phyloP scores from a whole-genome alignment of 2,113 vertebrate genomes.

The Fukomys damarensis region DNA sequence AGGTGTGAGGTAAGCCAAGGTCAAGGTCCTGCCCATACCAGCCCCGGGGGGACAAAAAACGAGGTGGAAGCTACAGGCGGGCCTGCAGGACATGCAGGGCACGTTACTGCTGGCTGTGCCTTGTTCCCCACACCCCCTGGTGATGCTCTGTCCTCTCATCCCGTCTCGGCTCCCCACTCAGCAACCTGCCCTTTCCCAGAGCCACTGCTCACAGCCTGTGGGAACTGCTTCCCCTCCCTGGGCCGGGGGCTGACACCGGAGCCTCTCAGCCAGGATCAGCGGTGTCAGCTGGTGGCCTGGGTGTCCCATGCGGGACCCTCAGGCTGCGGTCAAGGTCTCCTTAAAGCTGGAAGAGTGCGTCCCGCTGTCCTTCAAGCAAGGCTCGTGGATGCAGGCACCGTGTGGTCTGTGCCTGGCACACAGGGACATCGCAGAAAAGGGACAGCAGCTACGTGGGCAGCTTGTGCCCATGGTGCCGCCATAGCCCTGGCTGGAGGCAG shows the following conservation, averaged over 20 bases:
- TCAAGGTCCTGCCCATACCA: not conserved
- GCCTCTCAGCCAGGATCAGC: not conserved
- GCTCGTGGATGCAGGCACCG: too few relatives aligned
- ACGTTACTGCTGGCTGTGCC: not conserved
- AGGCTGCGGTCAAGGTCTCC: not conserved
- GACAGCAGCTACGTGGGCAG: too few relatives aligned
- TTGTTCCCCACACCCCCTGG: too few relatives aligned
- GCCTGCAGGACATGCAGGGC: too few relatives aligned
- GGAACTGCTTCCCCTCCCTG: not conserved
- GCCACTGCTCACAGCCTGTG: not conserved
- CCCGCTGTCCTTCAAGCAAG: not conserved
- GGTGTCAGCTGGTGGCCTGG: not conserved
- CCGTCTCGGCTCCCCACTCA: rapidly evolving
- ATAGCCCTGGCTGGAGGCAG: not conserved
- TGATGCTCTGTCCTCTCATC: not conserved
- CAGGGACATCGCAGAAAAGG: too few relatives aligned
- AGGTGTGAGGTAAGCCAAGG: not conserved
- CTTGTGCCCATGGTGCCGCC: not conserved
- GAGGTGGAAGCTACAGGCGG: too few relatives aligned
- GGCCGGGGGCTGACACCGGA: rapidly evolving
- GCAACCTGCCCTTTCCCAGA: not conserved
- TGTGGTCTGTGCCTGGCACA: too few relatives aligned
- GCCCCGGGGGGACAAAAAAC: too few relatives aligned
- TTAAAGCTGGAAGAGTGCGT: too few relatives aligned
- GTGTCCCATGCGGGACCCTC: not conserved